Base-by-base conservation (phyloP, 2,113 vertebrate species). In the Oreamnos americanus region DNA sequence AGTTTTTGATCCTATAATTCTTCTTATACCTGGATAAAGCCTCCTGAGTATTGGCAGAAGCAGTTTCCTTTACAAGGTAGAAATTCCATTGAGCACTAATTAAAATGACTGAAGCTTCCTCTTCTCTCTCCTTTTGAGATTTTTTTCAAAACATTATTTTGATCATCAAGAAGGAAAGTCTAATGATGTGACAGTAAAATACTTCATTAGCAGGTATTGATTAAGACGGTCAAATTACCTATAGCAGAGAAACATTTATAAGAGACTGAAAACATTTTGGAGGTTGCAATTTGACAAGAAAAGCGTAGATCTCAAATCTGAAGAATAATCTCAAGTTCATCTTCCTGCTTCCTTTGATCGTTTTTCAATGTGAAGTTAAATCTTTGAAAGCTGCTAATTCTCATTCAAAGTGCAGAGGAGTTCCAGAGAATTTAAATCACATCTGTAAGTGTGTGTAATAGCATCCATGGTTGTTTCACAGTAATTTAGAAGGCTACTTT, bases 341-440 rank as follows among this genome's bases (percentile, higher is more conserved):
- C 97, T 92, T 64, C 36, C 15, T 36, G 2, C 90, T 98, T 45
- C n/a, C 87, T 58, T 15, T 98, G 82, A 92, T 21, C 94, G 0
- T 85, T 98, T 51, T 26, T 96, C 94, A 97, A 79, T 95, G 91
- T 91, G 87, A 98, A 97, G 90, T 84, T 96, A 97, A 98, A 97
- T 97, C 96, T 98, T 94, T 97, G 92, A 97, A 96, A 98, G 96
- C 97, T 96, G 67, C 97, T 97, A 97, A 88, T 98, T 91, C 87
- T 96, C 47, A 85, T 95, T 98, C 84, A 92, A 88, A 98, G 97
- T 96, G 76, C 43, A 98, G 93, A 93, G 58, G 60, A 49, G 81
- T 98, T 97, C 91, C 95, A 97, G 81, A 92, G 94, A 96, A 96
- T 91, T 98, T 98, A 93, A 98, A 91, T 92, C n/a, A 45, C 81